phyloP scores from a whole-genome alignment of 2,797 vertebrate species.

The Echeneis naucrates region DNA sequence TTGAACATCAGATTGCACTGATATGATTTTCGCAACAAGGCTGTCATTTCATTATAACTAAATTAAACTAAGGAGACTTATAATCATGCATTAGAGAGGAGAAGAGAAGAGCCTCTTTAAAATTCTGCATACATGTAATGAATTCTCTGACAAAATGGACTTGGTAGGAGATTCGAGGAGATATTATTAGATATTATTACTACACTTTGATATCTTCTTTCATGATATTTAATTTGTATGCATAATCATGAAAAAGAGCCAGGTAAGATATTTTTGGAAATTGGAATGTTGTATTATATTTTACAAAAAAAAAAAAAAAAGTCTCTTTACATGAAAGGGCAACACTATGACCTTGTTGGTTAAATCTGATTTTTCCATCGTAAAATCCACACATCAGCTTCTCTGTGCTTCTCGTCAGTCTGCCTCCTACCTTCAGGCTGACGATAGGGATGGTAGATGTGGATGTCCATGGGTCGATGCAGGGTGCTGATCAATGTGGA shows the following conservation, averaged over 20 bases:
- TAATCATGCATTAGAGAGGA: not conserved
- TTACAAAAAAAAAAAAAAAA: too few species aligned
- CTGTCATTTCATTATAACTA: not conserved
- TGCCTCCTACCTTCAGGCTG: conserved; percentile 74
- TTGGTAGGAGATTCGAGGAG: too few species aligned
- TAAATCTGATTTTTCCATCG: not conserved
- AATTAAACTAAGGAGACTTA: not conserved
- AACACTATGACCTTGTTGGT: not conserved
- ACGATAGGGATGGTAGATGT: conserved; percentile 85
- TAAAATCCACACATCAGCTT: not conserved
- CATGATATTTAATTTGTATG: not conserved
- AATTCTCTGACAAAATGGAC: too few species aligned
- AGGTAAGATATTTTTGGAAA: not conserved
- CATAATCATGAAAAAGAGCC: not conserved
- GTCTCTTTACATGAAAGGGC: not conserved
- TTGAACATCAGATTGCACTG: conserved; percentile 72
- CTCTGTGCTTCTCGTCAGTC: not conserved
- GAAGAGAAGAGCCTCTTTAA: not conserved
- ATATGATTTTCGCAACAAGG: not conserved
- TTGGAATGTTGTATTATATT: too few species aligned
- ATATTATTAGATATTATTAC: too few species aligned
- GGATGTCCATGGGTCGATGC: conserved; percentile 98
- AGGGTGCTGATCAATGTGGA: conserved; percentile 94
- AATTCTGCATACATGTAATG: not conserved
- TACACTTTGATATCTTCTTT: too few species aligned